Base-by-base conservation (phyloP, 2,888 invertebrate species). In the Papilio elwesi region DNA sequence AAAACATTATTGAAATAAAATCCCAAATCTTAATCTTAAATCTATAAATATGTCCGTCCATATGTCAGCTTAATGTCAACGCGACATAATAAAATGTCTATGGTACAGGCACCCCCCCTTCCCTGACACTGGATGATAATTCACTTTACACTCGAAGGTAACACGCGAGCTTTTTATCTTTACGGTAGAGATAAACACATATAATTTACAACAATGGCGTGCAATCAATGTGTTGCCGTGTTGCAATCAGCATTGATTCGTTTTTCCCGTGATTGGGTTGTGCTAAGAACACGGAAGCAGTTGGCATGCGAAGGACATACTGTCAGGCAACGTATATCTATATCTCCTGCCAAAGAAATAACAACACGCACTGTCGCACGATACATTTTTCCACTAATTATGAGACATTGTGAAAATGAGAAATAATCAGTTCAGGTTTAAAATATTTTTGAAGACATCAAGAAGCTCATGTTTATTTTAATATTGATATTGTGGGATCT, bases 171-270 rank as follows among this genome's bases (percentile, higher is more conserved):
- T 4, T 52, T 13, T 47, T 16, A 43, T 12, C 11, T 53, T n/a
- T n/a, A 12, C 36, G 36, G 12, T 38, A 10, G 26, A 52, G 6
- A 51, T 51, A 70, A 48, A 62, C 26, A 26, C 11, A 52, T 49
- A 15, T 69, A 74, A 72, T 72, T 53, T 49, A 12, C 38, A 38
- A 59, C 64, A 73, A 76, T 76, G 43, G 74, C 47, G 69, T 62
- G 66, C 43, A 59, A 62, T 70, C 57, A 59, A 65, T 47, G 52
- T 51, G 26, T 62, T 68, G 49, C 16, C 62, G 68, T 36, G 53
- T 15, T 49, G 68, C 62, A 76, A 74, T 76, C 73, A 74, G 52
- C 70, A 71, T 71, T 70, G 74, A 71, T 74, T 70, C 51, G 73
- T 71, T 67, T 71, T 71, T 71, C 11, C 48, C 48, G 66, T 71